phyloP scores from a whole-genome alignment of 2,797 vertebrate genomes.

The Chelon labrosus region DNA sequence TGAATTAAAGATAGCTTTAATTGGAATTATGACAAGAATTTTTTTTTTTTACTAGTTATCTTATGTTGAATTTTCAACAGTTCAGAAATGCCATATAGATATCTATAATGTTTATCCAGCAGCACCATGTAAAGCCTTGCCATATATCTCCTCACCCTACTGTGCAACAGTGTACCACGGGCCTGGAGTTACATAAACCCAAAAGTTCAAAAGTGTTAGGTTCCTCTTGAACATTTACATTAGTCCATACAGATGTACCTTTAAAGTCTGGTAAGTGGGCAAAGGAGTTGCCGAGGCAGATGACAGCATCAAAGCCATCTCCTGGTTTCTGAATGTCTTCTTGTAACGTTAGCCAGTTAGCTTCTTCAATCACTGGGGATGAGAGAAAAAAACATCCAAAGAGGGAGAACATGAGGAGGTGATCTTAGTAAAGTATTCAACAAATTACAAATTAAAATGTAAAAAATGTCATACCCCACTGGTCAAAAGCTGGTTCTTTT shows the following conservation, averaged over 20 bases:
- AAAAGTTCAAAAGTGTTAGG: not conserved
- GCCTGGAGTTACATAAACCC: too few relatives aligned
- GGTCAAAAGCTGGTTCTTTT: constrained; percentile 92
- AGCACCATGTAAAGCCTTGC: too few relatives aligned
- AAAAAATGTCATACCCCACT: constrained; percentile 88
- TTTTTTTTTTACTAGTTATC: too few relatives aligned
- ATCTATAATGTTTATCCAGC: too few relatives aligned
- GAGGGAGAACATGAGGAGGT: not conserved
- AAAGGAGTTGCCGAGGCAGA: constrained; percentile 98
- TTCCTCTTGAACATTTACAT: not conserved
- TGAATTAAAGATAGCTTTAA: too few relatives aligned
- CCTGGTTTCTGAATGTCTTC: constrained; percentile 91
- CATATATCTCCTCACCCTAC: too few relatives aligned
- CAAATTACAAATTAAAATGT: too few relatives aligned
- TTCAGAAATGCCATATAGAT: too few relatives aligned
- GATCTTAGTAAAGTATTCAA: not conserved
- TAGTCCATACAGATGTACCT: constrained; percentile 79
- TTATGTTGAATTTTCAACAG: too few relatives aligned
- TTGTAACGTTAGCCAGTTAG: constrained; percentile 95
- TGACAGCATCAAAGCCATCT: constrained; percentile 93
- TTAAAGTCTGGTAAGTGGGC: constrained; percentile 97
- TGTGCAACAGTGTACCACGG: too few relatives aligned
- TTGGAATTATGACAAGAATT: too few relatives aligned
- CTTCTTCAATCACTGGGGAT: constrained; percentile 93
- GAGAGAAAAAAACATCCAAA: not conserved